Base-by-base conservation (phyloP, 2,888 invertebrate genomes). In the Netelia melanura region DNA sequence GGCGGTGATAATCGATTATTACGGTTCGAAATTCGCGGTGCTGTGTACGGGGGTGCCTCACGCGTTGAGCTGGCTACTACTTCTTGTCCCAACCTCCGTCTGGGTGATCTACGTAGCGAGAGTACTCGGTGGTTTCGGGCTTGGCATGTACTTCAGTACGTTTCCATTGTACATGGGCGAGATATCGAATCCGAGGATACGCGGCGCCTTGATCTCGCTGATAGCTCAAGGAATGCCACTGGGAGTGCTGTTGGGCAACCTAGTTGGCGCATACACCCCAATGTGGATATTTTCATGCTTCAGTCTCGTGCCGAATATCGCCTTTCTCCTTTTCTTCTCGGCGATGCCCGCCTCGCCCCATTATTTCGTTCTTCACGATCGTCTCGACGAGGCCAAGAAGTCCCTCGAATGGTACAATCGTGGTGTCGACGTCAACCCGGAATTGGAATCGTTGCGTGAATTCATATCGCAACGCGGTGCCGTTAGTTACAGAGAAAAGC, bases 261-360 rank as follows among this genome's bases (percentile, higher is more conserved):
- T 90, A 23, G 90, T 91, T 82, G 93, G 93, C 17, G 89, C 91
- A 8, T 89, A 89, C 64, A 83, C 92, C 44, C 87, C 90, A 6
- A 86, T 92, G 79, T 84, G 83, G 77, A 56, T 85, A 10, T 93
- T 91, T 54, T 90, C 92, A 1, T 58, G 88, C 3, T 88, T 92
- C 30, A 90, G 91, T 85, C 85, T 92, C 14, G 81, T 90, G 11
- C 86, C 91, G 1, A 90, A 87, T 43, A 1, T 91, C 1, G 10
- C 87, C 5, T 91, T 89, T 76, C 71, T 93, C 2, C 25, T 67
- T 3, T 44, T 89, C 1, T 91, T 93, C 68, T 82, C 86, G n/a
- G 76, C 88, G 0, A 79, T 93, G 10, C 93, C 93, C 0, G 90
- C 91, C 9, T 91, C 93, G 5, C 92, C 93, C 1, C 88, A 93